A percentile compares a stretch with the other conserved stretches of the same genome.
Conservation (phyloP, 1,140 invertebrate species). For the Colletes latitarsis region DNA sequence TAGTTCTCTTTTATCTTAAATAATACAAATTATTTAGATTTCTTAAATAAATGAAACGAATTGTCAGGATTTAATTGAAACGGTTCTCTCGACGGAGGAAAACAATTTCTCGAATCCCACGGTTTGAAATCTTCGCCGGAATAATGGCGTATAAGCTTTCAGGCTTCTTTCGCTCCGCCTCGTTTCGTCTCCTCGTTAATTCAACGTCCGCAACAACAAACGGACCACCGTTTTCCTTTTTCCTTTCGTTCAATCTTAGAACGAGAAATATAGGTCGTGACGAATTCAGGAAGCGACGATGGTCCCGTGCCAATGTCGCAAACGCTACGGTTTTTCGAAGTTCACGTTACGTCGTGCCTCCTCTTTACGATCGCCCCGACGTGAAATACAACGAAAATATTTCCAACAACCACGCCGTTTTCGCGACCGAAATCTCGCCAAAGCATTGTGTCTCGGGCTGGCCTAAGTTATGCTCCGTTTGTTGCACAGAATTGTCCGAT, state of each 20-base stretch:
- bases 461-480: slow-evolving; percentile 1
- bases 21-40: too few relatives aligned
- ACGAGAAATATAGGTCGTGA: slow-evolving; percentile 50
- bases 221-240: not conserved
- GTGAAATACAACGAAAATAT: slow-evolving; percentile 7
- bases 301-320: slow-evolving; percentile 56
- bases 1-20: too few relatives aligned
- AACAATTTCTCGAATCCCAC: too few relatives aligned
- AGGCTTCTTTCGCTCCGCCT: not conserved
- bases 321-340: not conserved
- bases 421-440: not conserved
- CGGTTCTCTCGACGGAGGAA: too few relatives aligned
- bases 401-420: not conserved
- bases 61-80: too few relatives aligned
- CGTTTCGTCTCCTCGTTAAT: not conserved
- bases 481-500: not conserved
- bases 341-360: not conserved
- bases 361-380: not conserved
- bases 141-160: not conserved
- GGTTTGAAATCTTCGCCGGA: not conserved
- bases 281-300: slow-evolving; percentile 41
- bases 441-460: not conserved
- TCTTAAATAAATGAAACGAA: too few relatives aligned
- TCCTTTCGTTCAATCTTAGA: not conserved
- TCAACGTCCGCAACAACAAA: not conserved